A percentile compares a stretch with the other conserved stretches of the same genome.
Evolutionary conservation across 2,797 vertebrate genomes (phyloP).

Genomic region (Myoxocephalus aenaeus): DNA sequence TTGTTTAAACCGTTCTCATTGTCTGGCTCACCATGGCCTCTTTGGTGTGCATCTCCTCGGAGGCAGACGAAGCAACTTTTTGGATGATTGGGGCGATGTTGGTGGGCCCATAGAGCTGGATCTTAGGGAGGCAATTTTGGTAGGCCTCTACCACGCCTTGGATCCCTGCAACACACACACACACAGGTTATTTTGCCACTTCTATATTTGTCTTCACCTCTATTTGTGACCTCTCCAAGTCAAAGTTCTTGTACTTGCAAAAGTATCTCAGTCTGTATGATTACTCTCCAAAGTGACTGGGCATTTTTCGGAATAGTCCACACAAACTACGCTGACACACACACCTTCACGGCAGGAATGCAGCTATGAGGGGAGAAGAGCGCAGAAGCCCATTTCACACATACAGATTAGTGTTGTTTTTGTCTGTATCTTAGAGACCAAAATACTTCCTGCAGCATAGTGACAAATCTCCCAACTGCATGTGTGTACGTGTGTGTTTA

Average conservation of each 20-base stretch:
- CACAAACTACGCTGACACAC: conserved; percentile 25
- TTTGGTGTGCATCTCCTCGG: conserved; percentile 97
- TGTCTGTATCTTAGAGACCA: conserved; percentile 58
- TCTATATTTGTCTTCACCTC: background rate
- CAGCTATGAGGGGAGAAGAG: conserved; percentile 57
- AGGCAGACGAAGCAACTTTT: conserved; percentile 97
- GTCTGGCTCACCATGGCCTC: conserved; percentile 92
- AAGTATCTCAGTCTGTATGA: conserved; percentile 44
- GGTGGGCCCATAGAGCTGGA: conserved; percentile 97
- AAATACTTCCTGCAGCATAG: conserved; percentile 69
- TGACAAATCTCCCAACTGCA: conserved; percentile 62
- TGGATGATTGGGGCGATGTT: conserved; percentile 99
- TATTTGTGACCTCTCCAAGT: conserved; percentile 31
- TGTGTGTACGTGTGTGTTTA: conserved; percentile 11
- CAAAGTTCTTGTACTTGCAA: conserved; percentile 45
- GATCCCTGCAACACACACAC: conserved; percentile 87
- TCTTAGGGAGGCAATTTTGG: conserved; percentile 97
- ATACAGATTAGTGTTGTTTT: conserved; percentile 82
- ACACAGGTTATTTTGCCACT: conserved; percentile 11
- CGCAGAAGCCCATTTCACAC: conserved; percentile 78
- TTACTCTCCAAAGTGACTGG: conserved; percentile 41
- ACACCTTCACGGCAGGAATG: conserved; percentile 36
- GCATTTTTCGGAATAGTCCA: conserved; percentile 40
- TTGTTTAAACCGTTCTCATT: conserved; percentile 4
- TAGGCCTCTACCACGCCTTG: conserved; percentile 99